These are phyloP conservation scores for Drosophila tanythrix DNA, from an alignment of 2,888 invertebrate species.

Conservation along the genomic window DNA sequence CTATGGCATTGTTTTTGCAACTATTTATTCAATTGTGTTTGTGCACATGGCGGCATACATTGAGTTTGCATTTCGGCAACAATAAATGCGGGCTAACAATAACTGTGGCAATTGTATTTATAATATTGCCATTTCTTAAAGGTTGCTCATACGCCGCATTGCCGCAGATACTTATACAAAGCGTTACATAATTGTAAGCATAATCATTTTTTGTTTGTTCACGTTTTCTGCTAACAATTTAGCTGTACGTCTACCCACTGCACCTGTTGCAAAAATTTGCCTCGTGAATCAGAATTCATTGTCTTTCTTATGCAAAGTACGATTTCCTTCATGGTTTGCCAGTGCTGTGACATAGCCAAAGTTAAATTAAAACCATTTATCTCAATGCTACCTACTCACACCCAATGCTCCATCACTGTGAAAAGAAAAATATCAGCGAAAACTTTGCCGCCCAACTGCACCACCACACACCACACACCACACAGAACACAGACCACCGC, in stretches of 20 bases:
- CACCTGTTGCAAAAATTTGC: constrained; percentile 65
- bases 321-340: constrained; percentile 13
- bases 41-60: constrained; percentile 67
- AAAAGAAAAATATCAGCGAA: constrained; percentile 46
- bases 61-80: constrained; percentile 68
- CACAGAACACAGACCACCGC: not conserved
- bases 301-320: constrained; percentile 46
- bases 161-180: constrained; percentile 3
- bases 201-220: not conserved
- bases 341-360: constrained; percentile 56
- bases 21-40: constrained; percentile 72
- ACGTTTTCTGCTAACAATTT: constrained; percentile 9
- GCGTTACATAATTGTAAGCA: constrained; percentile 12
- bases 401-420: not conserved
- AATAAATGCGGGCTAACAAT: constrained; percentile 33
- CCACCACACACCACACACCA: not conserved
- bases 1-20: constrained; percentile 60
- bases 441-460: constrained; percentile 36
- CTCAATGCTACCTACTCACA: constrained; percentile 22
- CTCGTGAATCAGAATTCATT: constrained; percentile 42
- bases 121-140: constrained; percentile 7
- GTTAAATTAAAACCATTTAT: constrained; percentile 74
- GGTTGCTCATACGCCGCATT: constrained; percentile 38
- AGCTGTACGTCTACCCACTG: constrained; percentile 3
- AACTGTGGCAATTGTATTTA: constrained; percentile 32